Conservation (phyloP, 2,113 vertebrate genomes). For the Vombatus ursinus region DNA sequence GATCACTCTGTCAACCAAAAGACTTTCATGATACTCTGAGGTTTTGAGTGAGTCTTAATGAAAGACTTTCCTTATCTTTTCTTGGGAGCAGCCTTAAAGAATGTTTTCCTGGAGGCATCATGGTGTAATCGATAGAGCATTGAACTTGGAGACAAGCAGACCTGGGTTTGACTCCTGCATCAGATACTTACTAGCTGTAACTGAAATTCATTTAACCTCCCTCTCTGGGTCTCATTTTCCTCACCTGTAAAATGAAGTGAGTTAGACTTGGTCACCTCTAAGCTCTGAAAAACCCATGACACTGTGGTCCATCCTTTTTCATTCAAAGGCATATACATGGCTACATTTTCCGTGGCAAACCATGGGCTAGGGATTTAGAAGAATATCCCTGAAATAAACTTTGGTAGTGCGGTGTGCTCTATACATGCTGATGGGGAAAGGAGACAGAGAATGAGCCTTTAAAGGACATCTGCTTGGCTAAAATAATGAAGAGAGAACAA, state of each 20-base stretch:
- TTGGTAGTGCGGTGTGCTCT: neutral
- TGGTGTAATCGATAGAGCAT: neutral
- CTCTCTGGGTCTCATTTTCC: neutral
- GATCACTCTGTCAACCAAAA: neutral
- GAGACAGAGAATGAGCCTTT: neutral
- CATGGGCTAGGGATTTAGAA: neutral
- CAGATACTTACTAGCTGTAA: neutral
- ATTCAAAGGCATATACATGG: neutral
- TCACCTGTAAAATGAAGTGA: neutral
- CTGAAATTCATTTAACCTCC: neutral
- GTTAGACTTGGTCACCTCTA: neutral
- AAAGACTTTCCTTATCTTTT: neutral
- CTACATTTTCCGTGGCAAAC: neutral
- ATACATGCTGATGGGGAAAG: neutral
- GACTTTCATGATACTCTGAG: neutral
- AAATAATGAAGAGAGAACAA: neutral
- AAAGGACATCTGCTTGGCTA: neutral
- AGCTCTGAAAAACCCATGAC: neutral
- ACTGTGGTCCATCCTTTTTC: neutral
- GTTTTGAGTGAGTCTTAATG: neutral
- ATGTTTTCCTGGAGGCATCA: neutral
- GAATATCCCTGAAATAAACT: neutral
- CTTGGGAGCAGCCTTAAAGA: neutral
- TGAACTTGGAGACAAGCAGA: neutral
- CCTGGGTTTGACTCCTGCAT: neutral